Base-by-base conservation (phyloP, 1,140 invertebrate species). In the Arion vulgaris region DNA sequence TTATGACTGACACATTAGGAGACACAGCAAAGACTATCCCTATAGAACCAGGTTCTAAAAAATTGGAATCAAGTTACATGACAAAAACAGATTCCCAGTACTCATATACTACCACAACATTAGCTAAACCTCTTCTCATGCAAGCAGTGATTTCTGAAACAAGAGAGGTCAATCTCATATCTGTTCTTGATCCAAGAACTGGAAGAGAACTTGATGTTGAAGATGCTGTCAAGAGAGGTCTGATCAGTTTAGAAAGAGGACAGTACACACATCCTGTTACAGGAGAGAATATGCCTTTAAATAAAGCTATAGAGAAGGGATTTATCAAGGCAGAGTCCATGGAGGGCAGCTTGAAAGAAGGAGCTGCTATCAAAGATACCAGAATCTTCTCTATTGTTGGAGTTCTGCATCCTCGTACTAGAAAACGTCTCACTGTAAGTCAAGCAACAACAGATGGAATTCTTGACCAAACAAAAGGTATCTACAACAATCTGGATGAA, bases 361-460 rank as follows among this genome's bases (percentile, higher is more conserved):
- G 51, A 66, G 62, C 85, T 86, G 79, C 91, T 66, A 84, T 91
- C 19, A 90, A 90, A 85, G 91, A 92, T 78, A 89, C 89, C 19
- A 88, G 85, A 82, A 89, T 89, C 15, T 92, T 91, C 80, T 91
- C 90, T 7, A 90, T 93, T 36, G 91, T 95, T 45, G 94, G 94
- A 51, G 96, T 97, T 2, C 92, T 95, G 32, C 97, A 99, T 93
- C 95, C 96, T n/a, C 94, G 96, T 89, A 94, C 95, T 85, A 96
- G 96, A 80, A 95, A 97, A 86, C 92, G 94, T 13, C 87, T 99
- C 0, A 95, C 94, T 32, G 95, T 98, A 19, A 95, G 95, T 45
- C 95, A 98, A 92, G 98, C 97, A 0, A 94, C 98, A 4, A 93
- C 95, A 79, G 93, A 96, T 85, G 96, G 97, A 73, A 94, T 99